Base-by-base conservation (phyloP, 2,888 invertebrate species). In the Gymnocheta viridis region DNA sequence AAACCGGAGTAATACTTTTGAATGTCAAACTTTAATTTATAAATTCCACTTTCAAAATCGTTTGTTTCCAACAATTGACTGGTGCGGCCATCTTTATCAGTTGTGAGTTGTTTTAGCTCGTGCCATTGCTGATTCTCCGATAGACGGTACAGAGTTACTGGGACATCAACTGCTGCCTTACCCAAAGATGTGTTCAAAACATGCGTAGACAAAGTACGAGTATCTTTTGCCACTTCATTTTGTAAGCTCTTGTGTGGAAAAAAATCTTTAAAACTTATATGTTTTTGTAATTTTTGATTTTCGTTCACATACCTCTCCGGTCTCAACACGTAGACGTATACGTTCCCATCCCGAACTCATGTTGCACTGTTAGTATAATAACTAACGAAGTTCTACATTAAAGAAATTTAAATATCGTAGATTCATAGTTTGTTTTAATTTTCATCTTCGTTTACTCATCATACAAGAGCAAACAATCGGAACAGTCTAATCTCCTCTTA, bases 21-120 rank as follows among this genome's bases (percentile, higher is more conserved):
- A 0, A 95, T 94, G 89, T 96, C 95, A 88, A 95, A 96, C 88
- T 94, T 94, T 47, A 97, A 90, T 89, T 96, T 96, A 89, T 96
- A 96, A 27, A 94, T 93, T 3, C 96, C 96, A 7, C 93, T 92
- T 0, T 93, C 92, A 91, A 96, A 95, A 17, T 94, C 93, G 0
- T 93, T 92, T 73, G 91, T 91, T 2, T 94, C 93, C 12, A 95
- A 92, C 12, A 96, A 94, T 86, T 95, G 94, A 22, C 93, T 92
- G 82, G 94, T 94, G 62, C 95, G 93, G 0, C 97, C 96, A 88
- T 95, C 95, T 1, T 91, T 89, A 87, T 94, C 94, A 0, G 96
- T 96, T 67, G 91, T 88, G 1, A 93, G 93, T 87, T 93, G 94
- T 88, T 94, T 95, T 88, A 96, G 93, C 79, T 94, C 93, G 0